phyloP scores from a whole-genome alignment of 2,888 invertebrate genomes.

The Orthonevra nobilis region DNA sequence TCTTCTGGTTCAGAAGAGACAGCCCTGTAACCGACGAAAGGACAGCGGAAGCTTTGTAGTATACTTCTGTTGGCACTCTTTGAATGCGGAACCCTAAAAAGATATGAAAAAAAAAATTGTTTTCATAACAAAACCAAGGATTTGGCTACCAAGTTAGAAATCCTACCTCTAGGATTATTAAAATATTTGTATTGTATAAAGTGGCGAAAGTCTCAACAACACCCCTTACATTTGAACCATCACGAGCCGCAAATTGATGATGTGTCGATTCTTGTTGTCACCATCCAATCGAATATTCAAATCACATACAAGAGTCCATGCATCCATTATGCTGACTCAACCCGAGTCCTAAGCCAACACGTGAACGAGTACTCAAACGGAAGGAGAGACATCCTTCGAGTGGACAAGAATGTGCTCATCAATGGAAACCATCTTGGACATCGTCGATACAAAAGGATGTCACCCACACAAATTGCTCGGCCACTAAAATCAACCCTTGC shows the following conservation, averaged over 20 bases:
- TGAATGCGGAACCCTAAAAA: too few relatives aligned
- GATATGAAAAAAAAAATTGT: too few relatives aligned
- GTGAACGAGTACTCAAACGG: neutral
- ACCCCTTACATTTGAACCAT: slow-evolving; percentile 37
- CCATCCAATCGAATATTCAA: slow-evolving; percentile 65
- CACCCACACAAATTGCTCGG: slow-evolving; percentile 35
- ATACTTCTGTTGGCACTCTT: too few relatives aligned
- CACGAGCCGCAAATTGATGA: slow-evolving; percentile 61
- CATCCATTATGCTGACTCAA: slow-evolving; percentile 57
- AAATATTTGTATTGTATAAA: too few relatives aligned
- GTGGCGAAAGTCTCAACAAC: too few relatives aligned
- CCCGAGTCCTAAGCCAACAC: neutral
- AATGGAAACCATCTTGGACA: slow-evolving; percentile 41
- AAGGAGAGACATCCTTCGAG: slow-evolving; percentile 25
- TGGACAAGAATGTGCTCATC: slow-evolving; percentile 66
- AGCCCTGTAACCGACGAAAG: too few relatives aligned
- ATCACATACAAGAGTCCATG: slow-evolving; percentile 48
- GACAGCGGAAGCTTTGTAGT: too few relatives aligned
- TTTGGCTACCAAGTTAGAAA: too few relatives aligned
- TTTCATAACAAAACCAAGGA: too few relatives aligned
- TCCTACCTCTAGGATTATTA: too few relatives aligned
- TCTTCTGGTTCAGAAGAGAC: too few relatives aligned
- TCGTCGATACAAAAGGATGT: slow-evolving; percentile 47
- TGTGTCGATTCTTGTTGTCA: slow-evolving; percentile 54
- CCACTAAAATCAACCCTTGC: slow-evolving; percentile 30